Evolutionary conservation across 37 sponge, comb jelly and placozoan genomes (phyloP), one percentile per base, ranked within the genome.

Genomic region (Axinella damicornis): DNA sequence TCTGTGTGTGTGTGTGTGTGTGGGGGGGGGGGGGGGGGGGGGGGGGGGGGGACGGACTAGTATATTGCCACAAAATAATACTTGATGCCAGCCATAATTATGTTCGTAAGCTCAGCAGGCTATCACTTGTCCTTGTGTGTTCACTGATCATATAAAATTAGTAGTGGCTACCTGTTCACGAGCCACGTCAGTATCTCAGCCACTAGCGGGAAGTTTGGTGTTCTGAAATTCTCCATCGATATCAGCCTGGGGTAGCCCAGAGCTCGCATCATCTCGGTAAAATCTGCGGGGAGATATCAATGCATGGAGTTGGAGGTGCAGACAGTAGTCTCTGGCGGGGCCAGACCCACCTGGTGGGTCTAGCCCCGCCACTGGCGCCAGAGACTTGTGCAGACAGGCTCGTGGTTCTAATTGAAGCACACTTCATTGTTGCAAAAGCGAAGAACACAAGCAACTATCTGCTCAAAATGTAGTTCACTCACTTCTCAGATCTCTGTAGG

Each of bases 171-270:
- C 94, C 98, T 92, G 63, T 88, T 86, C 27, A 96, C 90, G 21
- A 98, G 88, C 97, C 97, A 98, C 65, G 75, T 73, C 24, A 98
- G 85, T 22, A 98, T 85, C 58, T 98, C 99, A 24, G 99, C 90
- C 0, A 98, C 95, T 1, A 98, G 88, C 2, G 90, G 79, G 59
- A 98, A 98, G 78, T 98, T 98, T 20, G 99, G 99, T 60, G 93
- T 87, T 57, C 99, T 74, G 81, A 98, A 98, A 76, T 92, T 98
- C 76, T 96, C 97, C 97, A 98, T 93, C 0, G 97, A 97, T 9
- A 98, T 92, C 74, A 92, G 89, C 52, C 96, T 64, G 33, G 97
- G 96, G 57, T 98, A 98, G 6, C 97, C 97, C 85, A 98, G 67
- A 13, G 95, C 78, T 22, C 90, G 77, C 99, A 98, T 96, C 95